Percentiles rank a stretch among this genome's conserved stretches.
Evolutionary conservation across 2,888 invertebrate genomes (phyloP).

Genomic region (Cerastoderma edule): DNA sequence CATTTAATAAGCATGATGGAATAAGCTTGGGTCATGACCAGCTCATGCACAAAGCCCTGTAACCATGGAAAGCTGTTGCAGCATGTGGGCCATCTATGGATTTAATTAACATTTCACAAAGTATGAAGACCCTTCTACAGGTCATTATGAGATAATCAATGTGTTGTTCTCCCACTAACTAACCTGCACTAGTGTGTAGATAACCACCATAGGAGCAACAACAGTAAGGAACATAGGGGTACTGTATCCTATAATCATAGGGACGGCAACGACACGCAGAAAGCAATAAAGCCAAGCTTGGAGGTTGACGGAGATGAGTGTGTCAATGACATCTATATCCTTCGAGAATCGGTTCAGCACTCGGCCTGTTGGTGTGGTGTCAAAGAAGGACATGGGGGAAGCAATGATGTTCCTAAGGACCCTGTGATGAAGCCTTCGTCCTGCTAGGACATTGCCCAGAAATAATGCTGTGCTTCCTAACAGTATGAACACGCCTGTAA

Average conservation of each 20-base stretch:
- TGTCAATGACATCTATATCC: slow-evolving; percentile 79
- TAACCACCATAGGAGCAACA: slow-evolving; percentile 71
- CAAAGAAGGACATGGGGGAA: slow-evolving; percentile 80
- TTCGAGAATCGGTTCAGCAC: slow-evolving; percentile 80
- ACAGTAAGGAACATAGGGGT: slow-evolving; percentile 74
- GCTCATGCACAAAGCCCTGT: too few species aligned
- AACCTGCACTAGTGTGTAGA: slow-evolving; percentile 80
- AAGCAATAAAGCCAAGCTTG: slow-evolving; percentile 69
- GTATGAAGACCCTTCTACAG: too few species aligned
- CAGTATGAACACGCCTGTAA: slow-evolving; percentile 59
- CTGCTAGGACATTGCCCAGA: slow-evolving; percentile 62
- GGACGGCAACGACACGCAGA: slow-evolving; percentile 65
- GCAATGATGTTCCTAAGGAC: slow-evolving; percentile 71
- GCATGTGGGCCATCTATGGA: too few species aligned
- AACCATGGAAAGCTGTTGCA: too few species aligned
- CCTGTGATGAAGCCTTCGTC: slow-evolving; percentile 66
- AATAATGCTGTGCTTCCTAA: slow-evolving; percentile 50
- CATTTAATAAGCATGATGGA: too few species aligned
- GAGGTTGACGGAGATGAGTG: slow-evolving; percentile 66
- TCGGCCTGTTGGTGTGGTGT: slow-evolving; percentile 79
- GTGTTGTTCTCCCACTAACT: too few species aligned
- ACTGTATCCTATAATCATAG: slow-evolving; percentile 74
- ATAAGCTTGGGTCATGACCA: too few species aligned
- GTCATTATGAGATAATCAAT: too few species aligned
- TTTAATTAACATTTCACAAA: too few species aligned